A percentile compares a stretch with the other conserved stretches of the same genome.
Conservation (phyloP, 2,797 vertebrate genomes). For the Phoeniculus purpureus region DNA sequence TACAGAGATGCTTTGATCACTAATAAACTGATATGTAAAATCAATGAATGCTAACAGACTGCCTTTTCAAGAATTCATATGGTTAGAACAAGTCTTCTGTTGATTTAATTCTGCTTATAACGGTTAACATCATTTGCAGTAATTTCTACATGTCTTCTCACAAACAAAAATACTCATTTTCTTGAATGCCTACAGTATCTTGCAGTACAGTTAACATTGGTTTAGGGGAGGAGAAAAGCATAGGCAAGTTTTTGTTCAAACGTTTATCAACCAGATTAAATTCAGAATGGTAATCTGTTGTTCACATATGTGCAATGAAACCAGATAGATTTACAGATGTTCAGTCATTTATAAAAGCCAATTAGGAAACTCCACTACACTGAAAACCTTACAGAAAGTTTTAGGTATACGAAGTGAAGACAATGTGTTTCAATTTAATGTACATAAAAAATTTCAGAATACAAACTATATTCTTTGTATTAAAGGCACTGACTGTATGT, state of each 20-base stretch:
- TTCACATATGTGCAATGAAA: not conserved
- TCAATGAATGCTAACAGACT: not conserved
- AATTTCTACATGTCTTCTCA: not conserved
- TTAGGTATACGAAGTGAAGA: not conserved
- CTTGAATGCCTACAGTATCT: not conserved
- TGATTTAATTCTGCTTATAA: not conserved
- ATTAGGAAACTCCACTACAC: not conserved
- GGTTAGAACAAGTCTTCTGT: not conserved
- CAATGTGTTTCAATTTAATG: not conserved
- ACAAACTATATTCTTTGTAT: not conserved
- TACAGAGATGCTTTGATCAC: not conserved
- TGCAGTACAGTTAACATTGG: not conserved
- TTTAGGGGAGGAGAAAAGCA: not conserved
- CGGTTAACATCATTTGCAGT: not conserved
- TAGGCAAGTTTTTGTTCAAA: conserved; percentile 24
- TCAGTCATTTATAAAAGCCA: not conserved
- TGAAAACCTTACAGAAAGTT: not conserved
- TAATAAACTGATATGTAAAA: not conserved
- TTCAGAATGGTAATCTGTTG: not conserved
- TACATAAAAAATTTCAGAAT: not conserved
- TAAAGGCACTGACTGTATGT: not conserved
- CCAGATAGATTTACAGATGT: not conserved
- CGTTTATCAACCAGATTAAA: not conserved
- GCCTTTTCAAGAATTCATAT: not conserved
- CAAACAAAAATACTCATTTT: not conserved